A percentile compares a stretch with the other conserved stretches of the same genome.
phyloP scores from a whole-genome alignment of 1,140 invertebrate genomes.

The Propsilocerus akamusi region DNA sequence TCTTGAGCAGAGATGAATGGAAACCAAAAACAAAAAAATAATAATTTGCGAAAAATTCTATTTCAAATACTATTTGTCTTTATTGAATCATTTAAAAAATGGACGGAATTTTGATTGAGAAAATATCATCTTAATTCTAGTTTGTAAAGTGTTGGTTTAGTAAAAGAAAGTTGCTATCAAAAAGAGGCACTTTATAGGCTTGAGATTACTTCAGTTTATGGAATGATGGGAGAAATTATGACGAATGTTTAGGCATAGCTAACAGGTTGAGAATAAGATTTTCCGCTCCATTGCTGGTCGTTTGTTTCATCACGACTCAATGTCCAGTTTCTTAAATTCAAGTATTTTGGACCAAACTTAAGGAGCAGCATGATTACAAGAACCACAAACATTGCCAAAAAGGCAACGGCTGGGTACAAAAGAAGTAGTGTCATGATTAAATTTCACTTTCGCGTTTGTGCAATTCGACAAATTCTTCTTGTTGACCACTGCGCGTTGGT shows the following conservation, averaged over 20 bases:
- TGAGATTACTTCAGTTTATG: too few relatives aligned
- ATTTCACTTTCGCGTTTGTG: slow-evolving; percentile 68
- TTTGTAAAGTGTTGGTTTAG: too few relatives aligned
- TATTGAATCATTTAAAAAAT: too few relatives aligned
- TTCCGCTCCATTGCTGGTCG: neutral
- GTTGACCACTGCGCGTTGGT: slow-evolving; percentile 18
- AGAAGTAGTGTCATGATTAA: slow-evolving; percentile 49
- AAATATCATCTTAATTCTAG: too few relatives aligned
- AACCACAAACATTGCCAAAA: slow-evolving; percentile 49
- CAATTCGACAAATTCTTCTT: slow-evolving; percentile 50
- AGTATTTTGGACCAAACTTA: slow-evolving; percentile 35
- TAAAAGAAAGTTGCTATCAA: too few relatives aligned
- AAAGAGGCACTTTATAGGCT: too few relatives aligned
- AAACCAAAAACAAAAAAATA: too few relatives aligned
- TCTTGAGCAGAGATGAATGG: too few relatives aligned
- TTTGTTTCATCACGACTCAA: neutral
- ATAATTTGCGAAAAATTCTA: too few relatives aligned
- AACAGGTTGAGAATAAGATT: neutral
- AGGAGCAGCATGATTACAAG: slow-evolving; percentile 53
- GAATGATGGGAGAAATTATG: too few relatives aligned
- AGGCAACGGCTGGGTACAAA: slow-evolving; percentile 51
- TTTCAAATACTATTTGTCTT: too few relatives aligned
- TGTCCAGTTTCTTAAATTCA: neutral
- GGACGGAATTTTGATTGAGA: too few relatives aligned
- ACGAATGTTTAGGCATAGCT: neutral